Conservation (phyloP, 1,140 invertebrate genomes). For the Pentalonia nigronervosa region DNA sequence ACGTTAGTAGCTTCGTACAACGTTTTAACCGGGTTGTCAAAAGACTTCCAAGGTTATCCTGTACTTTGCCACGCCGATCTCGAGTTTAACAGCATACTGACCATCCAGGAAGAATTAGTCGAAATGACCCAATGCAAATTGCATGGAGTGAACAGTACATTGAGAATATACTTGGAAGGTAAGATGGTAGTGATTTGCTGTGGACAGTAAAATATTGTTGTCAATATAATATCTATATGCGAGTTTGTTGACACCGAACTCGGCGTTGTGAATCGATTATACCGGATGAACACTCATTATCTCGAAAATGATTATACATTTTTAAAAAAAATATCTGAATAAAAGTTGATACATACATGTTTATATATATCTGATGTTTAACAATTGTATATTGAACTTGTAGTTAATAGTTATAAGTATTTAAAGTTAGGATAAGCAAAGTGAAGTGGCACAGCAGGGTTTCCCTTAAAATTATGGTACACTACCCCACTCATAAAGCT, state of each 20-base stretch:
- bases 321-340: background rate
- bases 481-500: background rate
- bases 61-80: constrained; percentile 79
- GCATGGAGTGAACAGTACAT: constrained; percentile 75
- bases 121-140: constrained; percentile 79
- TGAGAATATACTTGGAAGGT: constrained; percentile 83
- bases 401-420: background rate
- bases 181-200: constrained; percentile 58
- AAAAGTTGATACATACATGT: too few relatives aligned
- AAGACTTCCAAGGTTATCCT: constrained; percentile 81
- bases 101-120: constrained; percentile 75
- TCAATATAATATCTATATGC: background rate
- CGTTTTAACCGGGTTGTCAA: constrained; percentile 72
- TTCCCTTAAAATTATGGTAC: too few relatives aligned
- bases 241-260: background rate
- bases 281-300: background rate
- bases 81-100: constrained; percentile 76
- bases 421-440: background rate
- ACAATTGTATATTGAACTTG: background rate
- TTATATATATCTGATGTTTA: background rate
- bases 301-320: background rate
- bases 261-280: background rate
- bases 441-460: background rate
- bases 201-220: background rate
- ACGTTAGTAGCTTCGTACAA: constrained; percentile 79